A percentile compares a stretch with the other conserved stretches of the same genome.
Conservation (phyloP, 2,113 vertebrate species). For the human region DNA sequence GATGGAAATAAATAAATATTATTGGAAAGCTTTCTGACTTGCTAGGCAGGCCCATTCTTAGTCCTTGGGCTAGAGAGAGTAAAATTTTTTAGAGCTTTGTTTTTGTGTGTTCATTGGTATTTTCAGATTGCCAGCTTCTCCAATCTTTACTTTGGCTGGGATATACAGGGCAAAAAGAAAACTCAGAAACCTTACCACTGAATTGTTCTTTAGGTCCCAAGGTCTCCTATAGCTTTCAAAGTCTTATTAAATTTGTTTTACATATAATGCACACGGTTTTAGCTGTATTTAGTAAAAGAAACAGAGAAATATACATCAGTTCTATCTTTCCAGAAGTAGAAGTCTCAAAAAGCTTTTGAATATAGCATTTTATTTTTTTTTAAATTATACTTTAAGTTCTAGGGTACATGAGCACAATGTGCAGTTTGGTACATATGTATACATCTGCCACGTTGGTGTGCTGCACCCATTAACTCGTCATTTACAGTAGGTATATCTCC, state of each 20-base stretch:
- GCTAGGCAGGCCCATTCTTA: neutral
- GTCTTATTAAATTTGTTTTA: neutral
- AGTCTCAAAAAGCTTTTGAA: neutral
- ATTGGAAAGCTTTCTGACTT: neutral
- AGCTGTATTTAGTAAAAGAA: neutral
- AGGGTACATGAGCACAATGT: too few relatives aligned
- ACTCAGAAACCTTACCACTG: too few relatives aligned
- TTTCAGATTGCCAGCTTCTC: neutral
- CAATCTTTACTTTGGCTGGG: fast-evolving
- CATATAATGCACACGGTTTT: neutral
- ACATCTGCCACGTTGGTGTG: too few relatives aligned
- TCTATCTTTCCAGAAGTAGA: neutral
- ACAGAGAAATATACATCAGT: neutral
- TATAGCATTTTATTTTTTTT: neutral
- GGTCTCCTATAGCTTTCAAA: neutral
- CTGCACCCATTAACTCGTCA: too few relatives aligned
- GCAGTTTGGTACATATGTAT: too few relatives aligned
- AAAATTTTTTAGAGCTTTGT: neutral
- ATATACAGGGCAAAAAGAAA: neutral
- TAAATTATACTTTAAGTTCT: neutral
- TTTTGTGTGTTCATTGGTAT: neutral
- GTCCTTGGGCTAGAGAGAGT: fast-evolving
- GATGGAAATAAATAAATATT: neutral
- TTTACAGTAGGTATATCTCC: too few relatives aligned
- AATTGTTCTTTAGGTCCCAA: neutral